Conservation (phyloP, 1,140 invertebrate genomes). For the Anastatus disparis region DNA sequence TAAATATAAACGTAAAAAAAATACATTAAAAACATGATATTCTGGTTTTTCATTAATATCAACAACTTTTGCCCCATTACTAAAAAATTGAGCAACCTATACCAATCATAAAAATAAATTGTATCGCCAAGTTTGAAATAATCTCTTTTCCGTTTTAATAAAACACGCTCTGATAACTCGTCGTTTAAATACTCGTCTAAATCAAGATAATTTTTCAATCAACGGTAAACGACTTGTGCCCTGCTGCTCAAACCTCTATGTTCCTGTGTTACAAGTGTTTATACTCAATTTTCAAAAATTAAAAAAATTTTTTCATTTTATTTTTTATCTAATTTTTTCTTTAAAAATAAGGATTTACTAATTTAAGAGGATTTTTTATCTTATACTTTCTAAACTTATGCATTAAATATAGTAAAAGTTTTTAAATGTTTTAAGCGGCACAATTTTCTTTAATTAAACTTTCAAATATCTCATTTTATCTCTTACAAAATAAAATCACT, state of each 20-base stretch:
- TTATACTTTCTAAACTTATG: constrained; percentile 14
- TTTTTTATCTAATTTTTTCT: not conserved
- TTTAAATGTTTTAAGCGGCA: not conserved
- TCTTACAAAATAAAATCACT: too few species aligned
- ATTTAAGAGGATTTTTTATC: not conserved
- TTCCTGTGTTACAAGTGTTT: not conserved
- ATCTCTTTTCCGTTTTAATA: not conserved
- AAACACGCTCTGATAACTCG: not conserved
- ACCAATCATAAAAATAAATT: not conserved
- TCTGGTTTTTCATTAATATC: too few species aligned
- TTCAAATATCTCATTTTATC: too few species aligned
- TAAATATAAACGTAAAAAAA: too few species aligned
- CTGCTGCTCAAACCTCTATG: not conserved
- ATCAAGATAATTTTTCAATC: constrained; percentile 26
- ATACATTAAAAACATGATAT: too few species aligned
- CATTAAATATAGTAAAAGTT: not conserved
- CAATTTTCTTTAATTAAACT: not conserved
- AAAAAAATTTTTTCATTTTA: too few species aligned
- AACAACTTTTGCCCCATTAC: too few species aligned
- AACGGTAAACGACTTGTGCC: not conserved
- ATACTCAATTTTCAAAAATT: constrained; percentile 7
- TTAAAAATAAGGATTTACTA: too few species aligned
- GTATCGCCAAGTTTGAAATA: not conserved
- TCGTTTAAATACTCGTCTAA: constrained; percentile 3
- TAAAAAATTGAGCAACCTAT: not conserved